Percentiles rank a stretch among this genome's conserved stretches.
Evolutionary conservation across 2,888 invertebrate genomes (phyloP).

Genomic region (Drepanosiphum platanoidis): DNA sequence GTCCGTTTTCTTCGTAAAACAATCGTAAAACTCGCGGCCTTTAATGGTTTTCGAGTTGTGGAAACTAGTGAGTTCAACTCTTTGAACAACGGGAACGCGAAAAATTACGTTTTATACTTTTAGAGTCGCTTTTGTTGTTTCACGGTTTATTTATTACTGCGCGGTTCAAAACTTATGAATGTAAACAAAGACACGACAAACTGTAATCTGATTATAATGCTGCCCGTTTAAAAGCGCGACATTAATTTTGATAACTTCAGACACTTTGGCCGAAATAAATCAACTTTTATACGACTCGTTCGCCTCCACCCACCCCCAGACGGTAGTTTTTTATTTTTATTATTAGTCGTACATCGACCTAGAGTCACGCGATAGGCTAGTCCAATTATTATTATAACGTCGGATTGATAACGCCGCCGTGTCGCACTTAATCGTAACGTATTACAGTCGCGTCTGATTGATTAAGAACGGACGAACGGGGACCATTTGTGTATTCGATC

Average conservation of each 20-base stretch:
- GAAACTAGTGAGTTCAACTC: slow-evolving; percentile 1
- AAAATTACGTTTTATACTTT: slow-evolving; percentile 5
- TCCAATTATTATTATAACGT: too few species aligned
- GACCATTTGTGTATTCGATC: too few species aligned
- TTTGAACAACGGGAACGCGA: background rate
- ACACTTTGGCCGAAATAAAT: background rate
- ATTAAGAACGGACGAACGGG: too few species aligned
- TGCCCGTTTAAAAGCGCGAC: background rate
- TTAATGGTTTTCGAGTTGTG: slow-evolving; percentile 11
- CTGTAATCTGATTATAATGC: slow-evolving; percentile 18
- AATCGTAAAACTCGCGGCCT: slow-evolving; percentile 1
- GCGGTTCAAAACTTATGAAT: slow-evolving; percentile 27
- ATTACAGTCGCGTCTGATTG: too few species aligned
- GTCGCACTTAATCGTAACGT: too few species aligned
- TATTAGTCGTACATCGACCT: too few species aligned
- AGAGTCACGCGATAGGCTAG: too few species aligned
- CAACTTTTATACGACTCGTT: background rate
- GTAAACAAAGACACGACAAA: slow-evolving; percentile 40
- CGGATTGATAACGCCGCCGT: too few species aligned
- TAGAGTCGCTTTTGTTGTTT: slow-evolving; percentile 4
- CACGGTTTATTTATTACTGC: slow-evolving; percentile 13
- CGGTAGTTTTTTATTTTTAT: too few species aligned
- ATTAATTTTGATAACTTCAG: slow-evolving; percentile 15
- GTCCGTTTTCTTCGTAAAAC: background rate
- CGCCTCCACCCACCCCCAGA: too few species aligned